phyloP scores from a whole-genome alignment of 2,113 vertebrate species.

The Burhinus bistriatus region DNA sequence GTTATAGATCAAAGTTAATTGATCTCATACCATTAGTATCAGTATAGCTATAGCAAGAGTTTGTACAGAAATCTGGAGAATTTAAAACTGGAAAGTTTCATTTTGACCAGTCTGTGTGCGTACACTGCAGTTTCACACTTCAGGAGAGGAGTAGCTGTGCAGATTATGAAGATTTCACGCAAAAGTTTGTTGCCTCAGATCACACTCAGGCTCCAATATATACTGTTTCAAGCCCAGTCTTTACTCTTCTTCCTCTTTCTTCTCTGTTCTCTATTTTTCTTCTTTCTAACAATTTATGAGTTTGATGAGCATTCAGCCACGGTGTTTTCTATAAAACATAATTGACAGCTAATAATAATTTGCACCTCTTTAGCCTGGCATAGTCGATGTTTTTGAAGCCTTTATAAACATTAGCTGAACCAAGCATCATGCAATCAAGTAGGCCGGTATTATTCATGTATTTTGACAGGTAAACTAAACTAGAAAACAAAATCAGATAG shows the following conservation, averaged over 20 bases:
- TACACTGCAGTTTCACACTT: not conserved
- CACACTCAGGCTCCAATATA: not conserved
- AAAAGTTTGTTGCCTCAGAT: not conserved
- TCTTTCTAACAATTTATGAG: not conserved
- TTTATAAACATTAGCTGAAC: not conserved
- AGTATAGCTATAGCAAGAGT: not conserved
- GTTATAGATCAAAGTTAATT: not conserved
- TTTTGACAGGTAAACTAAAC: not conserved
- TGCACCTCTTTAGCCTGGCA: not conserved
- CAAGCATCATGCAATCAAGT: not conserved
- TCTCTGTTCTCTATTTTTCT: not conserved
- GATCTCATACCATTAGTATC: not conserved
- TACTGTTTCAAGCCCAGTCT: not conserved
- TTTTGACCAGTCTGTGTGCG: not conserved
- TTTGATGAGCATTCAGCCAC: not conserved
- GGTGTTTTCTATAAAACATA: not conserved
- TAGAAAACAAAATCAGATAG: not conserved
- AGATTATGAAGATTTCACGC: not conserved
- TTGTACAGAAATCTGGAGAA: not conserved
- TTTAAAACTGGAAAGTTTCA: not conserved
- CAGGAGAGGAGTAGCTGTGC: not conserved
- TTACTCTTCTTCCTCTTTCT: not conserved
- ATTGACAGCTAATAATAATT: not conserved
- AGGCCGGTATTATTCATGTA: not conserved
- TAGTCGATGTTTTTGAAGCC: not conserved